A percentile compares a stretch with the other conserved stretches of the same genome.
These are phyloP conservation scores for Hippocampus comes DNA, from an alignment of 2,113 vertebrate genomes.

Conservation along the genomic window DNA sequence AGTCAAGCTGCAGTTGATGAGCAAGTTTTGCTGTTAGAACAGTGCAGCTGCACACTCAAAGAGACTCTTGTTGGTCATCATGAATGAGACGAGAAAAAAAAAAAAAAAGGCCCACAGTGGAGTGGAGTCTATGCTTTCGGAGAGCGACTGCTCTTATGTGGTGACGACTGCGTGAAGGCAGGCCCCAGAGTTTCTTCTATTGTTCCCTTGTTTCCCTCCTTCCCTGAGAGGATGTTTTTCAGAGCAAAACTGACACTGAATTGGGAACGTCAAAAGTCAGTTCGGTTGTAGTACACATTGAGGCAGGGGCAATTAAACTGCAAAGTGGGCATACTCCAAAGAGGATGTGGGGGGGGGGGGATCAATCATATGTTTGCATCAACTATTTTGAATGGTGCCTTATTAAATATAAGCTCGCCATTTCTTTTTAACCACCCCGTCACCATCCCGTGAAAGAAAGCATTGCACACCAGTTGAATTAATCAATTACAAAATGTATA, in stretches of 20 bases:
- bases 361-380: not conserved
- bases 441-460: not conserved
- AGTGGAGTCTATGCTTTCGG: slow-evolving; percentile 28
- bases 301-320: not conserved
- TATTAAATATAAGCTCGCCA: not conserved
- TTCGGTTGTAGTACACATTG: slow-evolving; percentile 9
- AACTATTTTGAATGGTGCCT: not conserved
- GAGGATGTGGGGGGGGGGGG: too few relatives aligned
- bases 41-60: slow-evolving; percentile 65
- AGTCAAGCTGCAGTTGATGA: slow-evolving; percentile 25
- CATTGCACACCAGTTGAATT: not conserved
- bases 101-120: slow-evolving; percentile 7
- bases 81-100: slow-evolving; percentile 11
- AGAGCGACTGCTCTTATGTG: slow-evolving; percentile 23
- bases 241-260: not conserved
- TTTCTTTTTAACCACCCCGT: not conserved
- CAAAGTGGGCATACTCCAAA: not conserved
- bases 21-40: slow-evolving; percentile 30
- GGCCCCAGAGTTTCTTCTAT: slow-evolving; percentile 6
- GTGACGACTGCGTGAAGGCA: slow-evolving; percentile 32
- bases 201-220: slow-evolving; percentile 8
- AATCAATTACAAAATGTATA: not conserved
- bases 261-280: not conserved
- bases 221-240: not conserved
- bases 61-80: slow-evolving; percentile 54